Evolutionary conservation across 2,888 invertebrate genomes (phyloP), one percentile per base, ranked within the genome.

Genomic region (Carpatolechia fugitivella): DNA sequence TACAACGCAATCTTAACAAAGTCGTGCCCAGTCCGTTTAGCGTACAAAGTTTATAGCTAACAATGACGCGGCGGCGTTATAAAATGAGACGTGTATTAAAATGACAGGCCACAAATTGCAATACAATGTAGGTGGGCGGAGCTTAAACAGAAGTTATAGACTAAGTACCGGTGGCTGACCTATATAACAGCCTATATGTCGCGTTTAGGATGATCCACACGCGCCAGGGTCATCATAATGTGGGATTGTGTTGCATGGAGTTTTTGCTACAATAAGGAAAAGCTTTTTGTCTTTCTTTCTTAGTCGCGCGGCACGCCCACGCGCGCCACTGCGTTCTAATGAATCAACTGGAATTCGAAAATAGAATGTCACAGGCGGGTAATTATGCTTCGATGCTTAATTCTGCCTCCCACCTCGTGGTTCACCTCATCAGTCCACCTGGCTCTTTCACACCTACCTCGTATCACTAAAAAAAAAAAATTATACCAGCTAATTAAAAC

Each of bases 71-170:
- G 29, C 31, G 10, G 40, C 59, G n/a, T n/a, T n/a, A 68, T 59
- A 61, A 66, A 79, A 76, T 76, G 74, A 80, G 78, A 72, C 76
- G 69, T 65, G 59, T 61, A 63, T 63, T 60, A 69, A 44, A 63
- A 72, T 76, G 83, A 76, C 79, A 69, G 60, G 69, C 65, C 68
- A 73, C 79, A 79, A 80, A 78, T 82, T 78, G 76, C 66, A 73
- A 65, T 66, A 84, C 82, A 79, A 77, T 78, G 78, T 72, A 29
- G 24, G 68, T 65, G 68, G 68, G 62, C 36, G 66, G 57, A 65
- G 68, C 74, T 24, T 82, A 82, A 85, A 81, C 78, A 81, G 77
- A 76, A 88, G 80, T 85, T 82, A 86, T 78, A 78, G 80, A 78
- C 73, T 78, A 80, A 82, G 80, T 84, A 81, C 84, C 78, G 76